Percentiles rank a stretch among this genome's conserved stretches.
These are phyloP conservation scores for Fulmarus glacialis DNA, from an alignment of 2,113 vertebrate species.

Conservation along the genomic window DNA sequence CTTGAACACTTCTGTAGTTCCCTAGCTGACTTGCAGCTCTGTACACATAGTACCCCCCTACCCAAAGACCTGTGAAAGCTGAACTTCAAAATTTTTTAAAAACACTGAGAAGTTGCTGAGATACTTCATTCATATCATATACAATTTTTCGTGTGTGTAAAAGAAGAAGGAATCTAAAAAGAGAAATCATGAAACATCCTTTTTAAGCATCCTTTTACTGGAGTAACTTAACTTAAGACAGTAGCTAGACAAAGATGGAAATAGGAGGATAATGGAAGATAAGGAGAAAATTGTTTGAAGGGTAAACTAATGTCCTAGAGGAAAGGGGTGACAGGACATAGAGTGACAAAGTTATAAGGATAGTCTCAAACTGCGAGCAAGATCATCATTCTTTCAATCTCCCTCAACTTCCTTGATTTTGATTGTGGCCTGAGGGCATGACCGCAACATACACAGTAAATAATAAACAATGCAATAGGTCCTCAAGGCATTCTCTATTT, in stretches of 20 bases:
- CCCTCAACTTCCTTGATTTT: not conserved
- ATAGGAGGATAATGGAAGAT: not conserved
- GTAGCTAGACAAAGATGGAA: not conserved
- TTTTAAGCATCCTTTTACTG: not conserved
- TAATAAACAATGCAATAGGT: conserved; percentile 2
- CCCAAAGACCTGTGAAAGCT: not conserved
- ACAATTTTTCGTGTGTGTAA: not conserved
- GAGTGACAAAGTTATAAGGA: not conserved
- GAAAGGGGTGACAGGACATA: not conserved
- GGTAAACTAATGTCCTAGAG: not conserved
- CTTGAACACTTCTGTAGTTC: not conserved
- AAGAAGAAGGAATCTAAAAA: not conserved
- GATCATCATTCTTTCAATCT: conserved; percentile 5
- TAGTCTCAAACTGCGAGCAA: not conserved
- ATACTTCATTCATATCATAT: not conserved
- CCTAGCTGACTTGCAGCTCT: not conserved
- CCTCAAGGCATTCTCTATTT: conserved; percentile 7
- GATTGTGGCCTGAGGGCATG: not conserved
- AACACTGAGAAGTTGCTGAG: not conserved
- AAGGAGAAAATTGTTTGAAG: not conserved
- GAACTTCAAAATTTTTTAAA: not conserved
- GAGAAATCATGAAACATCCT: not conserved
- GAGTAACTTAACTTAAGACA: not conserved
- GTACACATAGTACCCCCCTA: not conserved
- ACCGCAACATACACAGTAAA: not conserved